Evolutionary conservation across 2,888 invertebrate species (phyloP).

Genomic region (Argyresthia goedartella): DNA sequence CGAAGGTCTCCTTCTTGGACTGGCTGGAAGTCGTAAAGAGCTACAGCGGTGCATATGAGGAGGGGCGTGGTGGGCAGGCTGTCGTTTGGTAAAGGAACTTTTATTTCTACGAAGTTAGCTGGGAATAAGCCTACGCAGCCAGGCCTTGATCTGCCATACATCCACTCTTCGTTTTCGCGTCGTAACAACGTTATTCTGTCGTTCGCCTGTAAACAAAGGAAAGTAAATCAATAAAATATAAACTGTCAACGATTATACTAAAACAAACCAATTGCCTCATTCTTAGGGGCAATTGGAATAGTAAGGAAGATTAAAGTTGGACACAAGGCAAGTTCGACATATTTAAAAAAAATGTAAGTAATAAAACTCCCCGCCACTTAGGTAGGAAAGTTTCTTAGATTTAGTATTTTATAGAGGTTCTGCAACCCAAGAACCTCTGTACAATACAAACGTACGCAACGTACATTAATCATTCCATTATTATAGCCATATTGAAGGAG

Average conservation of each 20-base stretch:
- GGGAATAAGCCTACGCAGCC: conserved; percentile 87
- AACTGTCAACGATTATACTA: neutral
- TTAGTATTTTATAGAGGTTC: too few species aligned
- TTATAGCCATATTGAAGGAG: too few species aligned
- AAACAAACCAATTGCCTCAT: neutral
- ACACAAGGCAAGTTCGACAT: too few species aligned
- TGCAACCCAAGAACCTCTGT: too few species aligned
- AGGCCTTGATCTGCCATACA: conserved; percentile 76
- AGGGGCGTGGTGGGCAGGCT: conserved; percentile 14
- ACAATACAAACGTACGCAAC: too few species aligned
- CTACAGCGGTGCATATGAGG: conserved; percentile 59
- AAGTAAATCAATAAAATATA: neutral
- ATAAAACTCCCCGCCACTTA: too few species aligned
- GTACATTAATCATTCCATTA: too few species aligned
- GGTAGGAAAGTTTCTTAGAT: too few species aligned
- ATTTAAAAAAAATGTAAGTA: too few species aligned
- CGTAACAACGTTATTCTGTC: conserved; percentile 79
- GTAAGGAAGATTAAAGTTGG: too few species aligned
- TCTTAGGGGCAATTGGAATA: too few species aligned
- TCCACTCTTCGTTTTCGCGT: conserved; percentile 84
- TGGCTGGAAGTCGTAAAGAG: conserved; percentile 80
- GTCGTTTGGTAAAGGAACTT: conserved; percentile 74
- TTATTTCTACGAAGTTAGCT: conserved; percentile 81
- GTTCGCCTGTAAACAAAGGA: conserved; percentile 69
- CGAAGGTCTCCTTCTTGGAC: conserved; percentile 59